phyloP scores from a whole-genome alignment of 2,113 vertebrate species.

The Gracilinanus agilis region DNA sequence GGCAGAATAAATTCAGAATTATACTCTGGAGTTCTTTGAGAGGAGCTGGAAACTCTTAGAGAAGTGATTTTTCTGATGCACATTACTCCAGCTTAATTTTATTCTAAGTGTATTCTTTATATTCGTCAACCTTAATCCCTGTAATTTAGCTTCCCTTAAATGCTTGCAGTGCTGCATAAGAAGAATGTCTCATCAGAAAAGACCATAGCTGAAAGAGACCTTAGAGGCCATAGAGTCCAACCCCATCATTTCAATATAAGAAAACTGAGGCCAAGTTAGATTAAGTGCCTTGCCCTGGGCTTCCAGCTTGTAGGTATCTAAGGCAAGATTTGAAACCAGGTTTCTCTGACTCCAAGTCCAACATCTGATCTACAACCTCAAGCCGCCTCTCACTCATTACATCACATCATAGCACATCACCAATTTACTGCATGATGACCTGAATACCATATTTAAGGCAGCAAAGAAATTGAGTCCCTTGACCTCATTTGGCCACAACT shows the following conservation, averaged over 20 bases:
- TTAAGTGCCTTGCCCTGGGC: neutral
- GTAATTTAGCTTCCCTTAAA: neutral
- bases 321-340: neutral
- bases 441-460: neutral
- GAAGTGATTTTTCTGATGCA: conserved; percentile 7
- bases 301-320: neutral
- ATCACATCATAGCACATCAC: neutral
- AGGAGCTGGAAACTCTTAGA: conserved; percentile 9
- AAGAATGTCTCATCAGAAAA: neutral
- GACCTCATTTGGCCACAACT: neutral
- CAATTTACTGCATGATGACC: neutral
- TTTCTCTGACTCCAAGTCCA: neutral
- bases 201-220: neutral
- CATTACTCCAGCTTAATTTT: conserved; percentile 7
- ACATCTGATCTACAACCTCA: neutral
- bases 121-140: neutral
- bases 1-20: neutral
- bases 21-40: neutral
- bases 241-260: neutral
- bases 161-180: neutral
- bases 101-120: neutral
- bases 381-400: neutral
- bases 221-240: neutral
- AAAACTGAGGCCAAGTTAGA: neutral
- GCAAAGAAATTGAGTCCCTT: neutral